phyloP scores from a whole-genome alignment of 1,140 invertebrate genomes.

The Bombus picipes region DNA sequence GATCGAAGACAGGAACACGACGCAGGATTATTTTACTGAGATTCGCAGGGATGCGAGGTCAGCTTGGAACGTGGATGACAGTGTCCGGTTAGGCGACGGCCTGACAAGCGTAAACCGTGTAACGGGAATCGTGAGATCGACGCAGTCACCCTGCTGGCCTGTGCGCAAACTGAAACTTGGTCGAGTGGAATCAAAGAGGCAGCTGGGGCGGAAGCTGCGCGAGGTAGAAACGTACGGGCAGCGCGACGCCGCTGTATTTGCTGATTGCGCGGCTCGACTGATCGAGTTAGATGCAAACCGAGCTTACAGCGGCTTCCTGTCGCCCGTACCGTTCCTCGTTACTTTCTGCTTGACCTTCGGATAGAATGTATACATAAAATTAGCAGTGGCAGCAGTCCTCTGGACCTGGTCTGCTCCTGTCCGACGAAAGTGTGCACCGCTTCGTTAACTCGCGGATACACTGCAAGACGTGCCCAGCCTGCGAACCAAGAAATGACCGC shows the following conservation, averaged over 20 bases:
- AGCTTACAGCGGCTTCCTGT: conserved; percentile 31
- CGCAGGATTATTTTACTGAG: no score
- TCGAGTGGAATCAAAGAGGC: neutral
- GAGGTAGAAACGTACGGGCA: neutral
- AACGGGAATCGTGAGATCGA: neutral
- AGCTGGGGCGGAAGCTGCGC: neutral
- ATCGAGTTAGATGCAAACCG: conserved; percentile 64
- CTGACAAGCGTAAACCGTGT: no score
- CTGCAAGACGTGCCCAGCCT: conserved; percentile 62
- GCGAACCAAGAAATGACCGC: conserved; percentile 13
- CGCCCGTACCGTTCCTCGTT: conserved; percentile 2
- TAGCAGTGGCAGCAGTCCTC: conserved; percentile 58
- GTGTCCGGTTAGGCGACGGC: no score
- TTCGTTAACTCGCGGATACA: conserved; percentile 67
- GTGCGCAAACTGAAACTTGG: neutral
- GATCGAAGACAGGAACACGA: no score
- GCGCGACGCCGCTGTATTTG: conserved; percentile 44
- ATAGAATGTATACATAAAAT: conserved; percentile 63
- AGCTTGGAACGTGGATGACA: no score
- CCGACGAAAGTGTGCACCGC: conserved; percentile 60
- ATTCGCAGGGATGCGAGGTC: no score
- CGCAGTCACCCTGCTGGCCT: neutral
- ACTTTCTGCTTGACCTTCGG: conserved; percentile 14
- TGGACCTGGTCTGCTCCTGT: neutral
- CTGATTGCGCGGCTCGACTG: conserved; percentile 57